Percentiles rank a stretch among this genome's conserved stretches.
These are phyloP conservation scores for Macrotis lagotis DNA, from an alignment of 2,113 vertebrate genomes.

Conservation along the genomic window DNA sequence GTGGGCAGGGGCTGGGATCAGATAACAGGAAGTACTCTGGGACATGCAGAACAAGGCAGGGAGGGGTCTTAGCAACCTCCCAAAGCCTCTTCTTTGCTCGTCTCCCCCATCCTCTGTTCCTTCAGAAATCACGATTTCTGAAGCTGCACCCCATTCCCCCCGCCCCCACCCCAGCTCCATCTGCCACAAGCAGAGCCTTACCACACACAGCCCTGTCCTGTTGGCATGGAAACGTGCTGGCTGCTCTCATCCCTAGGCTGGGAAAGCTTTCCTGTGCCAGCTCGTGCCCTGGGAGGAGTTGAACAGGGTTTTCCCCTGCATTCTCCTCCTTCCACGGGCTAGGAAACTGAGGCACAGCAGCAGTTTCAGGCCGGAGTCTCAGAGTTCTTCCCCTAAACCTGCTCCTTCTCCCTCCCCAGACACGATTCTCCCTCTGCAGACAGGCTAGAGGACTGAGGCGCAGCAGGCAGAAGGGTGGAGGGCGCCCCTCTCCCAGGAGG, in stretches of 20 bases:
- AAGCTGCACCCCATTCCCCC: neutral
- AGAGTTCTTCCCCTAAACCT: neutral
- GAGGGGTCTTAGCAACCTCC: neutral
- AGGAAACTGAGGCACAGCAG: neutral
- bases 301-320: neutral
- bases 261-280: too few species aligned
- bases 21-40: too few species aligned
- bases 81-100: neutral
- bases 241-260: neutral
- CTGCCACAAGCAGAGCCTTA: neutral
- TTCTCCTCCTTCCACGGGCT: neutral
- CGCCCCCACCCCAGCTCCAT: neutral
- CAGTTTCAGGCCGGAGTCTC: too few species aligned
- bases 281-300: neutral
- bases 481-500: too few species aligned
- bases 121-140: neutral
- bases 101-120: neutral
- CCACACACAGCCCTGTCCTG: neutral
- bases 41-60: too few species aligned
- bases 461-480: too few species aligned
- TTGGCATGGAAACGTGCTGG: neutral
- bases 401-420: neutral
- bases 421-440: neutral
- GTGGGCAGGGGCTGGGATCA: too few species aligned
- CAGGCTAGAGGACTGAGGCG: too few species aligned